phyloP scores from a whole-genome alignment of 2,888 invertebrate species.

The Eulithis prunata region DNA sequence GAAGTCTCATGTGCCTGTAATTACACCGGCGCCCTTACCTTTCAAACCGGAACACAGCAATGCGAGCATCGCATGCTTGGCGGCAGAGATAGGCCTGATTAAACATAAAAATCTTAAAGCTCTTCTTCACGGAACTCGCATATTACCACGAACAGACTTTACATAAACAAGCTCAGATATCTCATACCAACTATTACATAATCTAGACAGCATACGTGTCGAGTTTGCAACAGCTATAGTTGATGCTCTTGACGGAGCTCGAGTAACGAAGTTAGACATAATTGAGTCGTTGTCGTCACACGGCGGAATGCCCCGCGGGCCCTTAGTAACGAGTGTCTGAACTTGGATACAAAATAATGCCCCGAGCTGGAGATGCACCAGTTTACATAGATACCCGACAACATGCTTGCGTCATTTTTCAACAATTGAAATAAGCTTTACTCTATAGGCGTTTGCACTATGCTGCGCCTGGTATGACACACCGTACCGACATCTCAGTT shows the following conservation, averaged over 20 bases:
- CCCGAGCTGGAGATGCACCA: conserved; percentile 38
- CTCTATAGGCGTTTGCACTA: too few relatives aligned
- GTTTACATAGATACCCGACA: conserved; percentile 49
- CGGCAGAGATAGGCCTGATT: too few relatives aligned
- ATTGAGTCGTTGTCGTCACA: conserved; percentile 66
- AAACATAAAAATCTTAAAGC: too few relatives aligned
- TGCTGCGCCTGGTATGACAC: too few relatives aligned
- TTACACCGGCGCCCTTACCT: too few relatives aligned
- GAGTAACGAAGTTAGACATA: conserved; percentile 76
- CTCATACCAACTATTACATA: conserved; percentile 14
- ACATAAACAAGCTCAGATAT: conserved; percentile 5
- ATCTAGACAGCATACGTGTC: conserved; percentile 37
- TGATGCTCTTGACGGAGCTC: conserved; percentile 62
- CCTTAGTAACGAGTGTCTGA: conserved; percentile 66
- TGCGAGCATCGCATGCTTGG: too few relatives aligned
- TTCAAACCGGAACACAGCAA: too few relatives aligned
- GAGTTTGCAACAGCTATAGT: conserved; percentile 55
- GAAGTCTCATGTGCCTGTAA: too few relatives aligned
- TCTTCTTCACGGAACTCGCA: not conserved
- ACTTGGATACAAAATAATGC: conserved; percentile 65
- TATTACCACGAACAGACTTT: conserved; percentile 5
- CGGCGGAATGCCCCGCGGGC: conserved; percentile 64
- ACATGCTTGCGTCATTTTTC: not conserved
- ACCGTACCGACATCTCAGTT: too few relatives aligned
- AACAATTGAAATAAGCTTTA: too few relatives aligned